Percentiles rank a stretch among this genome's conserved stretches.
These are phyloP conservation scores for Sphinx pinastri DNA, from an alignment of 2,888 invertebrate genomes.

Conservation along the genomic window DNA sequence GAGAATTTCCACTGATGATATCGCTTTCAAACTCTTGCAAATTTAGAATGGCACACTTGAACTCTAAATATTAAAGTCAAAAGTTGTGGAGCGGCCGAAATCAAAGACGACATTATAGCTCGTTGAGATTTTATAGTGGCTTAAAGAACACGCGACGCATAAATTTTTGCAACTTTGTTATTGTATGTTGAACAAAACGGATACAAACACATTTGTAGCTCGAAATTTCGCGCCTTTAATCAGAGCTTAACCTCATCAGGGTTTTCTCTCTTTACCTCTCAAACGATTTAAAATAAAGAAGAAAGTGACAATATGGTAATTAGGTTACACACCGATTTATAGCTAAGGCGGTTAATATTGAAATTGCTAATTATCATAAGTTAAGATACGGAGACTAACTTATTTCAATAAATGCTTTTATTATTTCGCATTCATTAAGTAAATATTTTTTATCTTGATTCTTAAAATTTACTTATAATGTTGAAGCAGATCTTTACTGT, in stretches of 20 bases:
- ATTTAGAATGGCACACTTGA: no score
- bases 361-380: background rate
- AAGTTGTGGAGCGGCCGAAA: background rate
- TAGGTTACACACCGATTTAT: no score
- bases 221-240: background rate
- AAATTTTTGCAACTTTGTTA: constrained; percentile 7
- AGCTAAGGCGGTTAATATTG: no score
- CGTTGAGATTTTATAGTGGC: background rate
- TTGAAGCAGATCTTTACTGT: background rate
- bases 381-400: background rate
- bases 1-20: no score
- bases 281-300: no score
- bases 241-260: no score
- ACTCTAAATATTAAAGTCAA: background rate
- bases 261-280: no score
- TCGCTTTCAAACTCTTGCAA: no score
- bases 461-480: background rate
- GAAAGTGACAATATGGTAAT: no score
- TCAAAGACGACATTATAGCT: constrained; percentile 6
- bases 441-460: background rate
- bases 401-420: background rate
- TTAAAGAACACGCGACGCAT: constrained; percentile 15
- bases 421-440: background rate
- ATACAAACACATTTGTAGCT: background rate
- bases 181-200: background rate